phyloP scores from a whole-genome alignment of 2,113 vertebrate species.

The Eretmochelys imbricata region DNA sequence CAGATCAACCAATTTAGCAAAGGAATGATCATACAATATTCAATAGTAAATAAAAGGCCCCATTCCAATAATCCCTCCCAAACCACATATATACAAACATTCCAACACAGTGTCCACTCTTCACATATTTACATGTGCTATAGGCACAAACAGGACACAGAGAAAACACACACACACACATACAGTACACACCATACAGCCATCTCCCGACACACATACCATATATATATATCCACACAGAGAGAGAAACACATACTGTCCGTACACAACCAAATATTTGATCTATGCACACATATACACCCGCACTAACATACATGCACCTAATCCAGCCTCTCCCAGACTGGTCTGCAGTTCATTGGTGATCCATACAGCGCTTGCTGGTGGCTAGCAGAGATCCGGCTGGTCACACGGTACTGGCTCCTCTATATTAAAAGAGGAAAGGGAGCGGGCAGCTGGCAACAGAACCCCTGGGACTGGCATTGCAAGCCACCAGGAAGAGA shows the following conservation, averaged over 20 bases:
- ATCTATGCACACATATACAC: neutral
- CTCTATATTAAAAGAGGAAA: neutral
- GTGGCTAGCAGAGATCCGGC: neutral
- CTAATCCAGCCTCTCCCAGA: neutral
- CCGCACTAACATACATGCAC: neutral
- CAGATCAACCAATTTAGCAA: slow-evolving; percentile 53
- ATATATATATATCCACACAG: neutral
- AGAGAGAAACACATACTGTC: neutral
- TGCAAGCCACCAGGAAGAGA: neutral
- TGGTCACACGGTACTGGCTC: neutral
- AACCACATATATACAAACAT: neutral
- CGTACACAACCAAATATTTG: neutral
- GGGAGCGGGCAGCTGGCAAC: neutral
- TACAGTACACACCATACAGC: neutral
- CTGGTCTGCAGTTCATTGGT: fast-evolving
- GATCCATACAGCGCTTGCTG: neutral
- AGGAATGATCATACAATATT: slow-evolving; percentile 14
- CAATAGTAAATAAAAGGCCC: neutral
- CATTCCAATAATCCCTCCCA: neutral
- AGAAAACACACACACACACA: fast-evolving
- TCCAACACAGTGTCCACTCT: neutral
- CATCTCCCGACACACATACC: neutral
- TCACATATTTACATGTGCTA: fast-evolving
- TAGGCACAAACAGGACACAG: neutral
- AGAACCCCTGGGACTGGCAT: neutral